phyloP scores from a whole-genome alignment of 2,888 invertebrate genomes.

The Odontocolon sp. region DNA sequence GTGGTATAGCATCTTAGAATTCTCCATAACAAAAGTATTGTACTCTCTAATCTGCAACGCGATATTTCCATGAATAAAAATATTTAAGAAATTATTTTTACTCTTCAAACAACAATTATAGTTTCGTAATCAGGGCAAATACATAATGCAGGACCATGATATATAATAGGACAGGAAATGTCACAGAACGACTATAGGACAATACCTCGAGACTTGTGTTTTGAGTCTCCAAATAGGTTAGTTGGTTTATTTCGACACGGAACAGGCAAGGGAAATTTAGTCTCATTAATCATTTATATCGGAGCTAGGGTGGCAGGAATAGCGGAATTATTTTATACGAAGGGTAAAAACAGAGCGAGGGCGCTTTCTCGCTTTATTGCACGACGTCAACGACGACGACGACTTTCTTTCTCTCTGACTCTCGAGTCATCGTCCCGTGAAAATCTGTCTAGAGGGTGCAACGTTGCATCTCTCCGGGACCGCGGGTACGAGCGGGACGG shows the following conservation, averaged over 20 bases:
- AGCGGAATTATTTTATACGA: background rate
- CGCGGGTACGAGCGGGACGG: constrained; percentile 53
- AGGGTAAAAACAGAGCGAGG: constrained; percentile 11
- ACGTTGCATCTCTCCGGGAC: constrained; percentile 47
- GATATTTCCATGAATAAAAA: background rate
- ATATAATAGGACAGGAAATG: no score
- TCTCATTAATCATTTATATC: constrained; percentile 23
- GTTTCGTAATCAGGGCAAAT: no score
- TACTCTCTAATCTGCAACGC: constrained; percentile 39
- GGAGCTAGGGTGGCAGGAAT: constrained; percentile 2
- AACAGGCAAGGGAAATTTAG: background rate
- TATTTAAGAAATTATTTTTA: background rate
- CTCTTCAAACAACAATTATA: no score
- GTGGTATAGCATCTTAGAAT: constrained; percentile 62
- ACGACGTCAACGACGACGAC: constrained; percentile 14
- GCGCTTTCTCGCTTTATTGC: constrained; percentile 3
- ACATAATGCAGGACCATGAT: no score
- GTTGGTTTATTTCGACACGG: background rate
- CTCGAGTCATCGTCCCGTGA: constrained; percentile 60
- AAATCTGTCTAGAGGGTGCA: constrained; percentile 59
- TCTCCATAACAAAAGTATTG: constrained; percentile 69
- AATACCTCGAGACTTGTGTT: no score
- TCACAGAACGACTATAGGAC: no score
- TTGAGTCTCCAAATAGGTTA: background rate
- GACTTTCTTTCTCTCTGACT: constrained; percentile 34